Evolutionary conservation across 2,113 vertebrate species (phyloP).

Genomic region (Cephalopholis sonnerati): DNA sequence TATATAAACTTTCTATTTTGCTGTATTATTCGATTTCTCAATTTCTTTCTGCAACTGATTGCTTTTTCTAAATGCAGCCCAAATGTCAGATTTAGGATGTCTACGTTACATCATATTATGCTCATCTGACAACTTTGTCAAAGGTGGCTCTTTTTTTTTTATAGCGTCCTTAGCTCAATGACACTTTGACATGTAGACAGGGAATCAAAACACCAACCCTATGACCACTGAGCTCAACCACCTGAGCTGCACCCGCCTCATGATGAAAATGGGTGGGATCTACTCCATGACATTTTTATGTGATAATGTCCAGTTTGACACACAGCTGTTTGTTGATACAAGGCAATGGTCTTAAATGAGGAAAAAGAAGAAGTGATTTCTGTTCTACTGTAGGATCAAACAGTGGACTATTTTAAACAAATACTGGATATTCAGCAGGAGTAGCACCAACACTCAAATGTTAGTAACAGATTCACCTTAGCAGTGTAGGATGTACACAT

Average conservation of each 20-base stretch:
- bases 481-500: not conserved
- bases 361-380: not conserved
- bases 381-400: not conserved
- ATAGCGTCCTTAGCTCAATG: not conserved
- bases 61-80: not conserved
- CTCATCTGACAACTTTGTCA: not conserved
- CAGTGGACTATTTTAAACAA: not conserved
- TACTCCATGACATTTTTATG: not conserved
- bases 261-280: not conserved
- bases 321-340: not conserved
- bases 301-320: conserved; percentile 1
- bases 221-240: not conserved
- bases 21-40: not conserved
- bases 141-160: not conserved
- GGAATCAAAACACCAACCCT: not conserved
- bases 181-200: not conserved
- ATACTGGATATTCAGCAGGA: not conserved
- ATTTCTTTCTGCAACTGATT: not conserved
- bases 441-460: not conserved
- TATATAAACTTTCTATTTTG: not conserved
- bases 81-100: not conserved
- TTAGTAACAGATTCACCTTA: not conserved
- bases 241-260: not conserved
- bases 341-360: not conserved
- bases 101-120: not conserved